These are phyloP conservation scores for Trididemnum miniatum DNA, from an alignment of 23 tunicate genomes.

Conservation along the genomic window DNA sequence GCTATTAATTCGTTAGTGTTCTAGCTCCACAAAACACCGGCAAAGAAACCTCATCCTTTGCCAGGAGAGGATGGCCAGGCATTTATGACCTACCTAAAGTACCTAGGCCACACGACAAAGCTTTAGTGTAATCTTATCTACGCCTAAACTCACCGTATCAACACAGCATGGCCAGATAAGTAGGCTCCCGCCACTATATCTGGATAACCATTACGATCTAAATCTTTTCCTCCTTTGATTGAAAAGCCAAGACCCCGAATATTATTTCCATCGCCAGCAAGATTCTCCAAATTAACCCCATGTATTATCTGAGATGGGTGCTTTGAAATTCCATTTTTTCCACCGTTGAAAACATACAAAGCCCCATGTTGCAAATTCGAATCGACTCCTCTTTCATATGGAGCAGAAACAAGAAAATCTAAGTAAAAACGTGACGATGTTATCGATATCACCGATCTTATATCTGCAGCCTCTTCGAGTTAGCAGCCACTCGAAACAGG, in stretches of 20 bases:
- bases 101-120: too few species aligned
- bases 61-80: too few species aligned
- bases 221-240: constrained; percentile 71
- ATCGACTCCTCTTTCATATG: constrained; percentile 52
- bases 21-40: too few species aligned
- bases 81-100: too few species aligned
- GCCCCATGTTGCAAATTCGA: constrained; percentile 37
- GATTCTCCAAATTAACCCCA: constrained; percentile 27
- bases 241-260: constrained; percentile 69
- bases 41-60: too few species aligned
- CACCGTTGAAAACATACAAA: constrained; percentile 78
- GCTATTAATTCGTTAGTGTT: too few species aligned
- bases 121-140: too few species aligned
- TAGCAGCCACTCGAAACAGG: too few species aligned
- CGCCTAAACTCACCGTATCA: constrained; percentile 77
- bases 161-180: constrained; percentile 64
- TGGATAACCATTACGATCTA: constrained; percentile 76
- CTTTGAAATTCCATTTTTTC: constrained; percentile 39
- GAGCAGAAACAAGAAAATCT: constrained; percentile 88
- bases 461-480: too few species aligned
- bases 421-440: too few species aligned
- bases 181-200: constrained; percentile 79
- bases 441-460: too few species aligned
- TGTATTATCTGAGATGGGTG: constrained; percentile 75
- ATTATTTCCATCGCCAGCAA: constrained; percentile 13